Evolutionary conservation across 1,140 invertebrate species (phyloP).

Genomic region (Dendrolimus punctatus): DNA sequence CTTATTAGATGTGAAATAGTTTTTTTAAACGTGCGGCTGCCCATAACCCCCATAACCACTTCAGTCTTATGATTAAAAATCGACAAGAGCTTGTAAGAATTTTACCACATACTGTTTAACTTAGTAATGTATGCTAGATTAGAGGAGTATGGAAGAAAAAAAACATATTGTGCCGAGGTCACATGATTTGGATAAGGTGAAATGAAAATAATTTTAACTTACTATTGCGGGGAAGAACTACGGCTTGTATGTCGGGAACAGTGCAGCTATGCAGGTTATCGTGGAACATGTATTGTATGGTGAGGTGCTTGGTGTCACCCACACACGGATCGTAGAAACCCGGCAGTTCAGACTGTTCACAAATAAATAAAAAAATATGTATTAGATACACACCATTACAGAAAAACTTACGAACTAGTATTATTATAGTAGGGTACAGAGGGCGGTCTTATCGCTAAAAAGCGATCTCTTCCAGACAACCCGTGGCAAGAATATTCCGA

Average conservation of each 20-base stretch:
- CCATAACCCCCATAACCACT: no score
- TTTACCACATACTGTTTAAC: no score
- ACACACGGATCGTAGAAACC: slow-evolving; percentile 98
- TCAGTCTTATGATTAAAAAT: no score
- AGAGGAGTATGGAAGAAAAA: no score
- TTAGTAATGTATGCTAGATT: no score
- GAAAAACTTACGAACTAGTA: neutral
- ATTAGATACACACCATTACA: slow-evolving; percentile 1
- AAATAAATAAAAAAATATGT: neutral
- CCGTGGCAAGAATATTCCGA: no score
- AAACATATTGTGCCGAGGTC: neutral
- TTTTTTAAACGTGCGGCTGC: no score
- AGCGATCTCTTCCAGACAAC: no score
- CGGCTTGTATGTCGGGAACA: slow-evolving; percentile 78
- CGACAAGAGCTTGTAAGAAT: no score
- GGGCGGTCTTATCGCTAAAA: no score
- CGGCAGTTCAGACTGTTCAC: slow-evolving; percentile 89
- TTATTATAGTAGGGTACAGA: no score
- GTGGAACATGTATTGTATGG: slow-evolving; percentile 90
- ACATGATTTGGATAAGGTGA: neutral
- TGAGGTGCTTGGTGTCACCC: slow-evolving; percentile 92
- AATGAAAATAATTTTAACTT: slow-evolving; percentile 17
- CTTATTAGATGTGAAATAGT: no score
- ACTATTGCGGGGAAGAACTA: slow-evolving; percentile 55
- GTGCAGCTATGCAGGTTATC: slow-evolving; percentile 84